Base-by-base conservation (phyloP, 2,888 invertebrate genomes). In the Embidobia sp. region DNA sequence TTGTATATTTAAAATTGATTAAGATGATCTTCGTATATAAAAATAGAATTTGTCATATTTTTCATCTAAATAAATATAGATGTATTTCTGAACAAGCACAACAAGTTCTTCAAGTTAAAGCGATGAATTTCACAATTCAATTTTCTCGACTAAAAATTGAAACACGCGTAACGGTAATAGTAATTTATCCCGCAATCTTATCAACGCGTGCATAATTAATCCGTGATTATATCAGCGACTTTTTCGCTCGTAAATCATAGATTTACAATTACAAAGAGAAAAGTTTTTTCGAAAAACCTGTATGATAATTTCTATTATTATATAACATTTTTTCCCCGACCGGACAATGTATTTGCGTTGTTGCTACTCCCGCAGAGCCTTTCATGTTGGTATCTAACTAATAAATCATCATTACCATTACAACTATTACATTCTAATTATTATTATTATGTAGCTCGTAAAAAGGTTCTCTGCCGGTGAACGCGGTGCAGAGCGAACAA, bases 251-350 rank as follows among this genome's bases (percentile, higher is more conserved):
- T 44, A 61, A 61, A 51, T 59, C 59, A 70, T 70, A 22, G 22
- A 63, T 63, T 72, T 63, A 63, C 63, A 63, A 63, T 48, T 72
- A 63, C 44, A 63, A 61, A 61, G 44, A 53, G 61, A 61, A 51
- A 59, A 61, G 22, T 69, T 57, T 70, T 61, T 49, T 33, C 13
- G 13, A 29, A 55, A 63, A 53, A 63, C 46, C 31, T 48, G 55
- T 55, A 63, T 48, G 46, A 42, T 49, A 57, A 59, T 69, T 72
- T 72, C 55, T 63, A 44, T 63, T 59, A 55, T 72, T 63, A 63
- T 72, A 63, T 63, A 72, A 72, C 61, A 10, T 46, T 72, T 55
- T 72, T 63, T 48, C 16, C 8, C 1, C 10, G 18, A 11, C 1
- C 11, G 15, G 15, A 37, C 35, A 51, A 53, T 42, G 18, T 31